Conservation (phyloP, 1,140 invertebrate species). For the Macrotrachela quadricornifera region DNA sequence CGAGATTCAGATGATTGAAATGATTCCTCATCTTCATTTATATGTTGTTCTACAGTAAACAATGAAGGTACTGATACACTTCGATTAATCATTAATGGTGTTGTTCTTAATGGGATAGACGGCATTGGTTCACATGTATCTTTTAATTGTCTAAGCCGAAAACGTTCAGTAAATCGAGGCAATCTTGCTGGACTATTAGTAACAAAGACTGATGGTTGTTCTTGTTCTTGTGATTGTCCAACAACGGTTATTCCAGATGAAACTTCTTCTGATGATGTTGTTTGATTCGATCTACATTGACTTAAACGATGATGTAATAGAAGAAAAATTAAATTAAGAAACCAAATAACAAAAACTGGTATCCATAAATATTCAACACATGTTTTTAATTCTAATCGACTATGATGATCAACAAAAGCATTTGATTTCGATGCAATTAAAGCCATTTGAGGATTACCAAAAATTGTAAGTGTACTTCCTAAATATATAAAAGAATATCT, state of each 20-base stretch:
- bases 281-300: neutral
- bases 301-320: neutral
- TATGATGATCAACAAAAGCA: neutral
- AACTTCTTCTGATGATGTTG: neutral
- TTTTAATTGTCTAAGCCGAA: neutral
- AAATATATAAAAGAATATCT: too few species aligned
- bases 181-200: neutral
- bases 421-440: constrained; percentile 8
- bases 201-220: neutral
- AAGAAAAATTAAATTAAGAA: constrained; percentile 6
- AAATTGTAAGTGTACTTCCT: constrained; percentile 9
- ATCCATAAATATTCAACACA: constrained; percentile 2
- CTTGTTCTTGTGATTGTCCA: neutral
- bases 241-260: neutral
- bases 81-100: too few species aligned
- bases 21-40: too few species aligned
- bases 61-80: too few species aligned
- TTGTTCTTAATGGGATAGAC: too few species aligned
- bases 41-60: too few species aligned
- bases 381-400: neutral
- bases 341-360: constrained; percentile 1
- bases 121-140: too few species aligned
- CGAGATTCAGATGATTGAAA: too few species aligned
- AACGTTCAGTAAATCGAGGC: neutral
- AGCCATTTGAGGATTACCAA: constrained; percentile 11